Evolutionary conservation across 2,113 vertebrate species (phyloP).

Genomic region (Blennius ocellaris): DNA sequence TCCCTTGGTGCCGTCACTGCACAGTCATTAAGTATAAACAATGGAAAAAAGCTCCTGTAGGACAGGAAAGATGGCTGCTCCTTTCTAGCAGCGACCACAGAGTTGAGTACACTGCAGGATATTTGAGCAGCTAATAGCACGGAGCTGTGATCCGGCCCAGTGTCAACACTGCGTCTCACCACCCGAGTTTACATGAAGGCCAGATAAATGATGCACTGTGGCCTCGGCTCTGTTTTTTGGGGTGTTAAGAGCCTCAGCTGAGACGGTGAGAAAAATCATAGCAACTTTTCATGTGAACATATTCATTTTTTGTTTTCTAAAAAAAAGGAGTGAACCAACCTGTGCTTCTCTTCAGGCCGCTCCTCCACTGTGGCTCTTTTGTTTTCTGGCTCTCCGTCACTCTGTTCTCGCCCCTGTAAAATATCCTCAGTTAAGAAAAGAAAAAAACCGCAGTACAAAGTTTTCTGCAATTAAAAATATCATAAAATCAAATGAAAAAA

Average conservation of each 20-base stretch:
- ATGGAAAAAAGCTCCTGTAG: slow-evolving; percentile 74
- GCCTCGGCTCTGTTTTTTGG: slow-evolving; percentile 49
- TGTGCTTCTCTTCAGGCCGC: slow-evolving; percentile 84
- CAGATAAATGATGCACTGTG: slow-evolving; percentile 32
- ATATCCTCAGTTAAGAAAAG: background rate
- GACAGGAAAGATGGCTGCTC: slow-evolving; percentile 74
- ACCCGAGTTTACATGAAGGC: slow-evolving; percentile 52
- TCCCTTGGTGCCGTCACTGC: slow-evolving; percentile 50
- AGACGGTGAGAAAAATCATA: background rate
- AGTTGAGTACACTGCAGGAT: slow-evolving; percentile 56
- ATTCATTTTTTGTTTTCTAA: background rate
- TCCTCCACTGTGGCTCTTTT: slow-evolving; percentile 83
- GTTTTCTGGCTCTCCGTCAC: slow-evolving; percentile 80
- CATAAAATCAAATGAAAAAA: background rate
- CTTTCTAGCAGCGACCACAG: slow-evolving; percentile 49
- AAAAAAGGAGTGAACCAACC: slow-evolving; percentile 71
- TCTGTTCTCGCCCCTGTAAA: slow-evolving; percentile 81
- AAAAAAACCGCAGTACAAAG: no score
- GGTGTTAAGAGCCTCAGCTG: slow-evolving; percentile 16
- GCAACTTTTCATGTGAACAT: background rate
- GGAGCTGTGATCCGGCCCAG: slow-evolving; percentile 36
- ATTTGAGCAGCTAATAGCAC: slow-evolving; percentile 71
- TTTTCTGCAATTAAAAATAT: background rate
- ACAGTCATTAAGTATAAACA: slow-evolving; percentile 81
- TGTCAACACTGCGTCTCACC: slow-evolving; percentile 59